Conservation (phyloP, 2,113 vertebrate species). For the Neogale vison region DNA sequence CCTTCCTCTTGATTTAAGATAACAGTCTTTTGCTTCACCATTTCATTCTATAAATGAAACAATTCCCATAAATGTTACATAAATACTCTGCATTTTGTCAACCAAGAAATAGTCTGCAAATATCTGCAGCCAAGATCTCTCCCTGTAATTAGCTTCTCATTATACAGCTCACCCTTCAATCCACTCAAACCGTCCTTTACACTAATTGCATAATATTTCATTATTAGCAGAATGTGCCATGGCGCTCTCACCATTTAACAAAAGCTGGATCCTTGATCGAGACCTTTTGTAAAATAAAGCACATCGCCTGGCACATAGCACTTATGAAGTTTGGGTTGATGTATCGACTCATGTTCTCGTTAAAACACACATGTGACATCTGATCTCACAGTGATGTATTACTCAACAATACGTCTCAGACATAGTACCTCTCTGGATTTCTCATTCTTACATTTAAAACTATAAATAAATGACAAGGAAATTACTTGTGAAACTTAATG, state of each 20-base stretch:
- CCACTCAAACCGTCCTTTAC: slow-evolving; percentile 78
- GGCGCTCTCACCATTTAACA: slow-evolving; percentile 50
- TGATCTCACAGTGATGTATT: neutral
- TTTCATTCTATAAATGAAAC: slow-evolving; percentile 32
- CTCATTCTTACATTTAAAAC: neutral
- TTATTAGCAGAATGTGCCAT: slow-evolving; percentile 72
- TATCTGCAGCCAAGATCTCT: slow-evolving; percentile 60
- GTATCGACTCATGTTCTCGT: neutral
- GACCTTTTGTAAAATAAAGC: slow-evolving; percentile 58
- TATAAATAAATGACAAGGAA: neutral
- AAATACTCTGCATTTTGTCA: slow-evolving; percentile 78
- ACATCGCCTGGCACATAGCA: neutral
- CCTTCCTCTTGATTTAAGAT: slow-evolving; percentile 37
- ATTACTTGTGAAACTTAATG: neutral
- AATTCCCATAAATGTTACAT: slow-evolving; percentile 74
- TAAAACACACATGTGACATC: neutral
- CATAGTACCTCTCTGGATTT: neutral
- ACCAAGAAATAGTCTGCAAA: slow-evolving; percentile 74
- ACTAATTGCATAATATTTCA: slow-evolving; percentile 80
- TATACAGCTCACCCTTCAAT: slow-evolving; percentile 79
- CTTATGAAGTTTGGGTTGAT: neutral
- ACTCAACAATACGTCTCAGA: neutral
- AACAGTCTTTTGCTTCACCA: neutral
- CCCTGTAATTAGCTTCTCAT: slow-evolving; percentile 83
- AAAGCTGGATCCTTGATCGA: slow-evolving; percentile 61